These are phyloP conservation scores for Cosmia pyralina DNA, from an alignment of 2,888 invertebrate species.

Conservation along the genomic window DNA sequence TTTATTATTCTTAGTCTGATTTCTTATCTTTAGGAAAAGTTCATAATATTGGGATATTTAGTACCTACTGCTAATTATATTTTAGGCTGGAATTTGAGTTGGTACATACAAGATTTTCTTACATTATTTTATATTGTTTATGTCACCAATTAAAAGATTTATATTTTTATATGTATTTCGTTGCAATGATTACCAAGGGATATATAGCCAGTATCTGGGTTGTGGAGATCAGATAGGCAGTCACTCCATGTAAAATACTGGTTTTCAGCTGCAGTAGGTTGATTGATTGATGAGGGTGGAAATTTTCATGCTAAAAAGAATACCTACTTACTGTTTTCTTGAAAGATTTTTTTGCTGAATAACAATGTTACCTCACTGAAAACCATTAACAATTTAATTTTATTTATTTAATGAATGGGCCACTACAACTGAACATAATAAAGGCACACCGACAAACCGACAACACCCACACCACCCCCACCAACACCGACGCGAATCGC, in stretches of 20 bases:
- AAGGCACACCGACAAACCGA: too few species aligned
- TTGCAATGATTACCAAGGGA: neutral
- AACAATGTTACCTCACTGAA: neutral
- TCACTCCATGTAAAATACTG: too few species aligned
- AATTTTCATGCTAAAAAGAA: neutral
- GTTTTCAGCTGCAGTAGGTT: too few species aligned
- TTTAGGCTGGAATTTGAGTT: neutral
- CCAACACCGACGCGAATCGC: too few species aligned
- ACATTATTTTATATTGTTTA: neutral
- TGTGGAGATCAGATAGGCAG: too few species aligned
- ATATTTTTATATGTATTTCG: neutral
- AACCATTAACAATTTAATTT: neutral
- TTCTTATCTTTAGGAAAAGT: neutral
- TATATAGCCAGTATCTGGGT: neutral
- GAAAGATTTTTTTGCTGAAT: neutral
- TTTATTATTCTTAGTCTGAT: slow-evolving; percentile 8
- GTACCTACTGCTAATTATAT: too few species aligned
- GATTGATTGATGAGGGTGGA: too few species aligned
- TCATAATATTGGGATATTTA: neutral
- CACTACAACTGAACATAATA: neutral
- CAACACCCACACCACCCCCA: too few species aligned
- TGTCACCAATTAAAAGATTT: neutral
- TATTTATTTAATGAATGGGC: neutral
- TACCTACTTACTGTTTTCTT: too few species aligned
- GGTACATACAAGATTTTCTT: neutral